A percentile compares a stretch with the other conserved stretches of the same genome.
Evolutionary conservation across 2,797 vertebrate species (phyloP).

Genomic region (Xyrichtys novacula): DNA sequence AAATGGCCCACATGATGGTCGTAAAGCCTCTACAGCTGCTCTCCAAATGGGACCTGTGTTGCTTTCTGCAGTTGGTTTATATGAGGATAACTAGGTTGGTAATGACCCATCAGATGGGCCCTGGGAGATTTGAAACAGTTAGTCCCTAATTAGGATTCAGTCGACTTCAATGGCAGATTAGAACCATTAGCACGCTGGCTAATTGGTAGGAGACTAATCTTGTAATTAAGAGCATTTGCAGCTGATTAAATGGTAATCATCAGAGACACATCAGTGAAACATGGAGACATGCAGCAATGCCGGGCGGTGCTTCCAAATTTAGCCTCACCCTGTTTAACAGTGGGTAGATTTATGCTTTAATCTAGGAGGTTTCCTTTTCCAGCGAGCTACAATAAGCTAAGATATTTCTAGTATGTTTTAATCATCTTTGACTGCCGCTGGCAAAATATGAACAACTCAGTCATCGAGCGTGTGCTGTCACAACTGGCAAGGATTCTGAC

Average conservation of each 20-base stretch:
- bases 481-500: constrained; percentile 13
- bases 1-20: constrained; percentile 68
- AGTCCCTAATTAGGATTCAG: constrained; percentile 83
- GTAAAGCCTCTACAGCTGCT: constrained; percentile 79
- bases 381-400: constrained; percentile 23
- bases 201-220: constrained; percentile 87
- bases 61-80: constrained; percentile 81
- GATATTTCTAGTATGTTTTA: constrained; percentile 12
- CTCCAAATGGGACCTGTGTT: constrained; percentile 71
- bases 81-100: constrained; percentile 81
- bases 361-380: constrained; percentile 24
- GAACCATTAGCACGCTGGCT: constrained; percentile 81
- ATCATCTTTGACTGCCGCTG: constrained; percentile 16
- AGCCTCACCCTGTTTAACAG: constrained; percentile 65
- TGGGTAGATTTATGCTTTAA: constrained; percentile 44
- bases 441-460: constrained; percentile 24
- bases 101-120: constrained; percentile 81
- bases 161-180: constrained; percentile 80
- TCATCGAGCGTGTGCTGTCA: constrained; percentile 28
- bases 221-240: constrained; percentile 87
- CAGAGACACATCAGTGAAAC: constrained; percentile 76
- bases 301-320: constrained; percentile 65
- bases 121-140: constrained; percentile 78
- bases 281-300: constrained; percentile 58
- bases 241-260: constrained; percentile 86